Base-by-base conservation (phyloP, 2,797 vertebrate genomes). In the Pangasius krempfi region DNA sequence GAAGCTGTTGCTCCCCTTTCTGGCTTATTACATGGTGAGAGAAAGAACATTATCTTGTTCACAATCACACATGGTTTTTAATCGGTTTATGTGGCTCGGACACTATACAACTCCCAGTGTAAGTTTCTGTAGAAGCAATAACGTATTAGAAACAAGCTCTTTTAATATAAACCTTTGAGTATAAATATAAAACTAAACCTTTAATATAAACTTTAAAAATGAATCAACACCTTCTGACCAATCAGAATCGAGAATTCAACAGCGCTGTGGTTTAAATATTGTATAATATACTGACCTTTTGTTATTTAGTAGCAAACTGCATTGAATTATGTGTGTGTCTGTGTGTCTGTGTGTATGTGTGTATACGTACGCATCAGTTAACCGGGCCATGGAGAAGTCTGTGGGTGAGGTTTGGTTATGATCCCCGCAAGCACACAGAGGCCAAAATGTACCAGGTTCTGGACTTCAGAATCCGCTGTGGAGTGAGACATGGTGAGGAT, bases 321-420 rank as follows among this genome's bases (percentile, higher is more conserved):
- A 5, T 44, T 73, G 70, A 22, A 40, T 47, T 75, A 73, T 56
- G 20, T 22, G 20, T 81, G 20, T 81, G n/a, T 5, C 14, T 84
- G 60, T 84, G 27, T 44, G 37, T 25, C 8, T 73, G 20, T 66
- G 60, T n/a, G 37, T 40, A 0, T 25, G 8, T 12, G 3, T 66
- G 60, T 9, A 27, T 10, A 22, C 5, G 13, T 4, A 14, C 50
- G n/a, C 20, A 0, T 87, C 91, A 99, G 98, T 94, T 99, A 89
- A 99, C 98, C 0, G 98, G 98, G 8, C 98, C 99, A 0, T 99
- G 98, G 99, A 97, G 99, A 88, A 99, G 98, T 93, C 94, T 99
- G 68, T 99, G 99, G 99, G 97, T 99, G 87, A 96, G 95, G 86
- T 96, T 97, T 66, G 97, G 97, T n/a, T 99, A 98, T 1, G 98